phyloP scores from a whole-genome alignment of 2,797 vertebrate species.

The Parauchenoglanis punctatus region DNA sequence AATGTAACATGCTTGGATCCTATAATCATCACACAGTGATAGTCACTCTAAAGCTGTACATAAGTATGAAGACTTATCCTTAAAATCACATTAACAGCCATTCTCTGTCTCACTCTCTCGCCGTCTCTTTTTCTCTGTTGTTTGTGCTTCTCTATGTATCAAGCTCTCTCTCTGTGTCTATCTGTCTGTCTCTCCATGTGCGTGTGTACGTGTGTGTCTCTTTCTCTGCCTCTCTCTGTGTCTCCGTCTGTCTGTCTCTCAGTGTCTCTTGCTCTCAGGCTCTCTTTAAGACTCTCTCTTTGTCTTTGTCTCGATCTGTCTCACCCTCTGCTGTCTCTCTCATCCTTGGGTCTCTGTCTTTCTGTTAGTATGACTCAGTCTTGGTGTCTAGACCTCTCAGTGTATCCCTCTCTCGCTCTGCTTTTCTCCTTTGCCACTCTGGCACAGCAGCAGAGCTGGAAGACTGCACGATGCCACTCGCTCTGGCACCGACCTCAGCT shows the following conservation, averaged over 20 bases:
- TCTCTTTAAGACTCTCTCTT: slow-evolving; percentile 14
- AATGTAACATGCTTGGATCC: slow-evolving; percentile 20
- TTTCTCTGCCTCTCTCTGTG: neutral
- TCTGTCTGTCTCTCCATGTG: neutral
- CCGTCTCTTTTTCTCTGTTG: neutral
- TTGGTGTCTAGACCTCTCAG: slow-evolving; percentile 5
- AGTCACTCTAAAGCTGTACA: neutral
- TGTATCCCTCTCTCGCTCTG: neutral
- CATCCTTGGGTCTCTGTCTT: neutral
- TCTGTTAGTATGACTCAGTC: neutral
- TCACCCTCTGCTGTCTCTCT: neutral
- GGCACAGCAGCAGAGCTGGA: slow-evolving; percentile 2
- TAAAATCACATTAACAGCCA: neutral
- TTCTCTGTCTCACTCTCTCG: neutral
- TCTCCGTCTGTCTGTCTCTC: neutral
- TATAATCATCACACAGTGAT: neutral
- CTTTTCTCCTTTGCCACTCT: neutral
- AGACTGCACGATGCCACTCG: neutral
- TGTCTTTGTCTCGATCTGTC: neutral
- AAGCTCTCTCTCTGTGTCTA: neutral
- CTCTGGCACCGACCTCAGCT: neutral
- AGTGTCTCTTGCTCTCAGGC: neutral
- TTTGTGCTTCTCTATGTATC: neutral
- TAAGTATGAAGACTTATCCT: neutral
- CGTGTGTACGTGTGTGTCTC: neutral